A percentile compares a stretch with the other conserved stretches of the same genome.
These are phyloP conservation scores for Drosophila monieri DNA, from an alignment of 2,888 invertebrate genomes.

Conservation along the genomic window DNA sequence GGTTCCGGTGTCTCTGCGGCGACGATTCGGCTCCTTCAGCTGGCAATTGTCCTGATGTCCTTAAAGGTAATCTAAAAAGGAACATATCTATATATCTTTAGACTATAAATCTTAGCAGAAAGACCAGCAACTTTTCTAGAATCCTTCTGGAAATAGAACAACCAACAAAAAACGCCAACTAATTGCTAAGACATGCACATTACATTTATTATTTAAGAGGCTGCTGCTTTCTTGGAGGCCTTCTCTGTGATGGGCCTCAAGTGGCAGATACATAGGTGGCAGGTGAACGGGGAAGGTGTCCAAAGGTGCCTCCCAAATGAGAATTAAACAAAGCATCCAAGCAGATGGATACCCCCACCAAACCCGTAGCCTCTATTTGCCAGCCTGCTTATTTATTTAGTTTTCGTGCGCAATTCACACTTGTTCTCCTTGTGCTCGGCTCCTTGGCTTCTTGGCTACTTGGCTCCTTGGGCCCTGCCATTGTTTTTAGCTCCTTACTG, in stretches of 20 bases:
- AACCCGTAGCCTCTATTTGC: slow-evolving; percentile 18
- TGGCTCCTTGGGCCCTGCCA: slow-evolving; percentile 30
- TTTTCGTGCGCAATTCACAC: slow-evolving; percentile 43
- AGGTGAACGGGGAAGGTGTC: slow-evolving; percentile 19
- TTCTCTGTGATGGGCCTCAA: slow-evolving; percentile 43
- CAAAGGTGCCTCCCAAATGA: slow-evolving; percentile 61
- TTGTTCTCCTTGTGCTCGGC: slow-evolving; percentile 16
- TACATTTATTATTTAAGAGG: slow-evolving; percentile 64
- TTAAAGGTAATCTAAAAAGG: slow-evolving; percentile 86
- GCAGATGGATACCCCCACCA: slow-evolving; percentile 10
- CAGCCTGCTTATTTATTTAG: slow-evolving; percentile 56
- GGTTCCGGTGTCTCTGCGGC: slow-evolving; percentile 88
- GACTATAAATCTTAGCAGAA: too few species aligned
- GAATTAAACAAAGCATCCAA: slow-evolving; percentile 73
- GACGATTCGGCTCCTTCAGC: slow-evolving; percentile 88
- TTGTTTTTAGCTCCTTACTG: slow-evolving; percentile 14
- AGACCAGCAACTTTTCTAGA: slow-evolving; percentile 1
- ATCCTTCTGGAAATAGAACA: slow-evolving; percentile 44
- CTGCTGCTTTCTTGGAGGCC: slow-evolving; percentile 29
- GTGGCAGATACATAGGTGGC: slow-evolving; percentile 30
- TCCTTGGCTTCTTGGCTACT: slow-evolving; percentile 14
- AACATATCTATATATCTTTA: background rate
- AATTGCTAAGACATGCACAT: slow-evolving; percentile 62
- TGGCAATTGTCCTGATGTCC: slow-evolving; percentile 87
- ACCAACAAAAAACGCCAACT: slow-evolving; percentile 43